These are phyloP conservation scores for Caranx ignobilis DNA, from an alignment of 2,113 vertebrate species.

Conservation along the genomic window DNA sequence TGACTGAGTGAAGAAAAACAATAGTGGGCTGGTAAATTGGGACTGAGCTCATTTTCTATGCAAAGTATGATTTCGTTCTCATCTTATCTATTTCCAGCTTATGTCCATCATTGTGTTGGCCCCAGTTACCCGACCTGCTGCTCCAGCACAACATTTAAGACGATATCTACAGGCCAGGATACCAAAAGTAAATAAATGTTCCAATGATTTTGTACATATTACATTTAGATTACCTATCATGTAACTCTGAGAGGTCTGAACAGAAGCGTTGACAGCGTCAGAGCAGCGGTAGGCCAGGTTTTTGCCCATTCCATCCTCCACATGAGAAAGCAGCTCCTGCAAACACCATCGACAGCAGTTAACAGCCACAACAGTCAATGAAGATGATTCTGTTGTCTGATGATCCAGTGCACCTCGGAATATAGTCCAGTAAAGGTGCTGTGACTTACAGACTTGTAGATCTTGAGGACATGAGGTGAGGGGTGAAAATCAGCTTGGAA, in stretches of 20 bases:
- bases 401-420: background rate
- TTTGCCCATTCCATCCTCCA: slow-evolving; percentile 97
- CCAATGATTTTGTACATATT: background rate
- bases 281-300: slow-evolving; percentile 96
- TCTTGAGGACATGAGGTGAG: slow-evolving; percentile 90
- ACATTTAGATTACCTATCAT: slow-evolving; percentile 89
- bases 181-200: too few species aligned
- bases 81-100: too few species aligned
- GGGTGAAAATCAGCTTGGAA: slow-evolving; percentile 95
- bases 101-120: too few species aligned
- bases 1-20: background rate
- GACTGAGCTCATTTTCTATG: background rate
- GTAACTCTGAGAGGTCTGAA: slow-evolving; percentile 91
- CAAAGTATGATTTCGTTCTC: background rate
- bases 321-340: slow-evolving; percentile 92
- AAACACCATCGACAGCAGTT: slow-evolving; percentile 20
- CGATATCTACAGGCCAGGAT: too few species aligned
- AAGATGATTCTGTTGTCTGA: background rate
- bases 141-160: too few species aligned
- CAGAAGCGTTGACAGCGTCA: slow-evolving; percentile 88
- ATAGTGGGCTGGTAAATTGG: background rate
- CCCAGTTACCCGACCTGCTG: too few species aligned
- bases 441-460: slow-evolving; percentile 92
- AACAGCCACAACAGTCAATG: background rate
- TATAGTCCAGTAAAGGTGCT: background rate